Percentiles rank a stretch among this genome's conserved stretches.
Evolutionary conservation across 2,113 vertebrate genomes (phyloP).

Genomic region (Paedocypris sp.): DNA sequence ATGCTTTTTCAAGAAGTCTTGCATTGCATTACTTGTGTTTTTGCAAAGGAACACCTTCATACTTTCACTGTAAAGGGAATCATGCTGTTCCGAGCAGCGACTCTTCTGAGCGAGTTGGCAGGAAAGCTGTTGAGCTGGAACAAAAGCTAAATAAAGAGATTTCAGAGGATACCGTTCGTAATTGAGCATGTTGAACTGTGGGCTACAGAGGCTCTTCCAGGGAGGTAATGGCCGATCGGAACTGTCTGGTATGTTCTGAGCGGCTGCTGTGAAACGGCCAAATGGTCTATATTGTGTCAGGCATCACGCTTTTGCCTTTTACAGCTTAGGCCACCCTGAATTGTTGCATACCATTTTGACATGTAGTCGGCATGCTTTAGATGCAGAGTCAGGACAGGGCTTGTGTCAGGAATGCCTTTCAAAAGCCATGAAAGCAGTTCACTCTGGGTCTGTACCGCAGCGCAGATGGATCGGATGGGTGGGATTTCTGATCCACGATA

Average conservation of each 20-base stretch:
- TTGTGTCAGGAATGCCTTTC: slow-evolving; percentile 40
- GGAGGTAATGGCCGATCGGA: not conserved
- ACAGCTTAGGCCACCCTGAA: slow-evolving; percentile 2
- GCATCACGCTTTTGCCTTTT: not conserved
- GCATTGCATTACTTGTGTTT: too few relatives aligned
- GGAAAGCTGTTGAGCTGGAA: too few relatives aligned
- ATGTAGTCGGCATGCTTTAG: not conserved
- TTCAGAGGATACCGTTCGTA: too few relatives aligned
- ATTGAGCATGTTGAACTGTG: too few relatives aligned
- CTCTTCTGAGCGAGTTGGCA: too few relatives aligned
- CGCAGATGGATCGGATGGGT: too few relatives aligned
- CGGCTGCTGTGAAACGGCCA: not conserved
- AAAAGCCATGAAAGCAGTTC: slow-evolving; percentile 23
- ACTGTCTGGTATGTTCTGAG: slow-evolving; percentile 27
- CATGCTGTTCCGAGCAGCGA: too few relatives aligned
- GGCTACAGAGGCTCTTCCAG: not conserved
- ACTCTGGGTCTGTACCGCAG: not conserved
- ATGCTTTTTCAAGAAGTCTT: too few relatives aligned
- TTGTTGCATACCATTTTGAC: not conserved
- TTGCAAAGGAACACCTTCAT: too few relatives aligned
- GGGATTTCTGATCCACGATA: too few relatives aligned
- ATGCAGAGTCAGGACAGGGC: slow-evolving; percentile 39
- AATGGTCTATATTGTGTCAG: slow-evolving; percentile 17
- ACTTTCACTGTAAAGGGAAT: too few relatives aligned
- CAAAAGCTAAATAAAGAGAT: too few relatives aligned